Evolutionary conservation across 2,888 invertebrate species (phyloP).

Genomic region (Protula sp.): DNA sequence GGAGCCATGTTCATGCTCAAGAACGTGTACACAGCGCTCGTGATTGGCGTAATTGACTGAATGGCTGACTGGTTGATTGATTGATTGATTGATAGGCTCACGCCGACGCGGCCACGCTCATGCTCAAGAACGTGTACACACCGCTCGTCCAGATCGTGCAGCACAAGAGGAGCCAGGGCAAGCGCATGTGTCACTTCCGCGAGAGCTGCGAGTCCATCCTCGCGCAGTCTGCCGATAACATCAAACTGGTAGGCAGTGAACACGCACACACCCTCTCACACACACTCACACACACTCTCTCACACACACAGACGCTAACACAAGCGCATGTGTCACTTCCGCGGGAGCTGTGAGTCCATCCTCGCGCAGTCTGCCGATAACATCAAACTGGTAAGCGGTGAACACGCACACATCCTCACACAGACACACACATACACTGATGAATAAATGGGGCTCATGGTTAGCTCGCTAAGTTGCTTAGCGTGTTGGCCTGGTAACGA

Average conservation of each 20-base stretch:
- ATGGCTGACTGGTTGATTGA: too few relatives aligned
- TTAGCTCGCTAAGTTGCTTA: too few relatives aligned
- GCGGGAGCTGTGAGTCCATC: conserved; percentile 37
- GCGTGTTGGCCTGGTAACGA: too few relatives aligned
- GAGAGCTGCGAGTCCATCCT: conserved; percentile 36
- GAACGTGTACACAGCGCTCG: too few relatives aligned
- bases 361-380: conserved; percentile 24
- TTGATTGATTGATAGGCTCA: conserved; percentile 35
- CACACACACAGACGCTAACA: conserved; percentile 42
- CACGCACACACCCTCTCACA: too few relatives aligned
- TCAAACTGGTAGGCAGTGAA: conserved; percentile 20
- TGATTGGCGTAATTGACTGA: too few relatives aligned
- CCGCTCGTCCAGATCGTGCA: conserved; percentile 42
- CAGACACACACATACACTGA: too few relatives aligned
- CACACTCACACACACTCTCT: too few relatives aligned
- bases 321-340: conserved; percentile 37
- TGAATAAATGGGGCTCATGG: too few relatives aligned
- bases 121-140: conserved; percentile 43
- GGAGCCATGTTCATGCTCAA: too few relatives aligned
- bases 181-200: conserved; percentile 38
- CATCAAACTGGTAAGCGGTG: conserved; percentile 19
- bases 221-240: conserved; percentile 22
- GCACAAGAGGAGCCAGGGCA: conserved; percentile 43
- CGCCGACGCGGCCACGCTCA: conserved; percentile 38
- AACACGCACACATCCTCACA: too few relatives aligned